Evolutionary conservation across 2,797 vertebrate genomes (phyloP).

Genomic region (Babyrousa celebensis): DNA sequence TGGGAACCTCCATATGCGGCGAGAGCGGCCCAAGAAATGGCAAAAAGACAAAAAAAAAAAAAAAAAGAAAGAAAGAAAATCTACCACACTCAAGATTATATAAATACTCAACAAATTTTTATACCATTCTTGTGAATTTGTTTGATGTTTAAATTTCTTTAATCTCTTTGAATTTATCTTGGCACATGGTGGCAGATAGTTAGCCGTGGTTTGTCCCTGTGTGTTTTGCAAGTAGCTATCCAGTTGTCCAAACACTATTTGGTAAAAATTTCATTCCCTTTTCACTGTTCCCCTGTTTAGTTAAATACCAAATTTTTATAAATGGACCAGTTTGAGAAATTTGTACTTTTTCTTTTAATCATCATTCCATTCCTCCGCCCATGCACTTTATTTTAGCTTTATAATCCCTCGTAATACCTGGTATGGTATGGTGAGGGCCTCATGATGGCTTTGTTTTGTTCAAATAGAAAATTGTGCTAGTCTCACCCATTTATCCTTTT

Average conservation of each 20-base stretch:
- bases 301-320: not conserved
- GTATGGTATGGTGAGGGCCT: not conserved
- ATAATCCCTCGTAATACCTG: not conserved
- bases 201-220: not conserved
- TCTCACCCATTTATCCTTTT: not conserved
- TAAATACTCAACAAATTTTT: not conserved
- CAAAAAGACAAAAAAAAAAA: too few relatives aligned
- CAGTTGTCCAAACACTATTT: not conserved
- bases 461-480: not conserved
- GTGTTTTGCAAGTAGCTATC: not conserved
- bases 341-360: not conserved
- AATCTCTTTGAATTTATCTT: slow-evolving; percentile 43
- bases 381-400: not conserved
- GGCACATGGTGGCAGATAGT: not conserved
- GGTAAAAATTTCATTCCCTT: not conserved
- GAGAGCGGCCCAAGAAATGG: too few relatives aligned
- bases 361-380: not conserved
- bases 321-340: not conserved
- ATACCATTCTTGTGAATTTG: not conserved
- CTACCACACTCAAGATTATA: not conserved
- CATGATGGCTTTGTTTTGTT: not conserved
- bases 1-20: too few relatives aligned
- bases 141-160: not conserved
- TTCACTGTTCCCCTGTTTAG: not conserved
- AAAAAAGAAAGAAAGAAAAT: not conserved